Percentiles rank a stretch among this genome's conserved stretches.
Evolutionary conservation across 1,140 invertebrate genomes (phyloP).

Genomic region (Nasonia vitripennis): DNA sequence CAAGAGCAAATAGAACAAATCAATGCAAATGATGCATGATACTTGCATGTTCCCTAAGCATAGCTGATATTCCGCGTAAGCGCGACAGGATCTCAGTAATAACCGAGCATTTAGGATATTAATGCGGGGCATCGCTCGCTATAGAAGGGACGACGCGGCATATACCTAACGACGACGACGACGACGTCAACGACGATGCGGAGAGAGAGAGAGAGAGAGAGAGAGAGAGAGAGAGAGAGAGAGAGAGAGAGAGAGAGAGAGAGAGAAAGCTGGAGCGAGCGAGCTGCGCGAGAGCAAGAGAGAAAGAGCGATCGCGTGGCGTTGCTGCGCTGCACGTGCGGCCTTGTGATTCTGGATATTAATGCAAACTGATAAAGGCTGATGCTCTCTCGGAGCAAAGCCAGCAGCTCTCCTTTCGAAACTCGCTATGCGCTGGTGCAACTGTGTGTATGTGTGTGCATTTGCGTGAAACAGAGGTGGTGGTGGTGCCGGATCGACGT

Average conservation of each 20-base stretch:
- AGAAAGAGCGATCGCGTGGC: background rate
- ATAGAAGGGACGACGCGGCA: background rate
- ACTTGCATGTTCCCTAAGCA: background rate
- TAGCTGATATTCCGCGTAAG: background rate
- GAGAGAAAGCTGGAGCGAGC: background rate
- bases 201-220: background rate
- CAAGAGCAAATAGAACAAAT: background rate
- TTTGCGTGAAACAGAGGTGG: too few species aligned
- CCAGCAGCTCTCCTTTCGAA: background rate
- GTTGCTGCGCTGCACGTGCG: background rate
- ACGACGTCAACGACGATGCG: background rate
- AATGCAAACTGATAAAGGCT: slow-evolving; percentile 35
- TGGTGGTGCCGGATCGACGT: too few species aligned
- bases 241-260: background rate
- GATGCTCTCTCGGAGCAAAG: slow-evolving; percentile 1
- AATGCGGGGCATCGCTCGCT: background rate
- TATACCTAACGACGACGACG: background rate
- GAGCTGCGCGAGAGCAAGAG: background rate
- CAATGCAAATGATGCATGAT: background rate
- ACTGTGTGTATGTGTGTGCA: too few species aligned
- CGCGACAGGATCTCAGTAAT: background rate
- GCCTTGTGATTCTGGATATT: slow-evolving; percentile 21
- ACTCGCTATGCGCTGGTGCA: too few species aligned
- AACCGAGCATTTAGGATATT: slow-evolving; percentile 30
- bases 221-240: background rate